Base-by-base conservation (phyloP, 2,797 vertebrate genomes). In the Eulemur coronatus region DNA sequence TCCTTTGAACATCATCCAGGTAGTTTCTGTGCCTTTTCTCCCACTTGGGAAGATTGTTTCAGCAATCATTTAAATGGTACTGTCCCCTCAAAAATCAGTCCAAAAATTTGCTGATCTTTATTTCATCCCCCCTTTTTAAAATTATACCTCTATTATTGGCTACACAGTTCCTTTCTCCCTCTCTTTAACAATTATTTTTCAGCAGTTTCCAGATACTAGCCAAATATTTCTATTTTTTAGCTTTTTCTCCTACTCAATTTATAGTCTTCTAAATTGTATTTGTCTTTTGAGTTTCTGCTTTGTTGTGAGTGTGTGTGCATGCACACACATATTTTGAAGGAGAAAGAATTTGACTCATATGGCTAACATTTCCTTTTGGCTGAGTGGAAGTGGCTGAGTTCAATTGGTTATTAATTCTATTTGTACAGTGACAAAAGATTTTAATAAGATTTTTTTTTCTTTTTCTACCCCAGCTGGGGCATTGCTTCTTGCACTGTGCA, bases 181-280 rank as follows among this genome's bases (percentile, higher is more conserved):
- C 4, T 13, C 15, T 73, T 81, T 82, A 63, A 84, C 10, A 90
- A 81, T 61, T 61, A 7, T 90, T 96, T 91, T n/a, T 84, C 38
- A 72, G 13, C 22, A 75, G 17, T 88, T 96, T 30, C 46, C 50
- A 94, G 41, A 90, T 20, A 84, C 33, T 86, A 89, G 76, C 22
- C 52, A 84, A 81, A 88, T 95, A 85, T 94, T 88, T 97, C 46
- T 88, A 70, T 72, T 52, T 72, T 95, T 89, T 84, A 80, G 12
- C 17, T 9, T 84, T 85, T 95, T 35, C 35, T 76, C 15, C n/a
- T 63, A n/a, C 43, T 93, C 14, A 86, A n/a, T 84, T 91, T 92
- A 86, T 2, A 80, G 41, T 81, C 57, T 92, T 87, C 70, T 84
- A 81, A 92, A 14, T 61, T 95, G 28, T 61, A 11, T 88, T 96